Percentiles rank a stretch among this genome's conserved stretches.
Conservation (phyloP, 2,888 invertebrate genomes). For the Gnatocerus cornutus region DNA sequence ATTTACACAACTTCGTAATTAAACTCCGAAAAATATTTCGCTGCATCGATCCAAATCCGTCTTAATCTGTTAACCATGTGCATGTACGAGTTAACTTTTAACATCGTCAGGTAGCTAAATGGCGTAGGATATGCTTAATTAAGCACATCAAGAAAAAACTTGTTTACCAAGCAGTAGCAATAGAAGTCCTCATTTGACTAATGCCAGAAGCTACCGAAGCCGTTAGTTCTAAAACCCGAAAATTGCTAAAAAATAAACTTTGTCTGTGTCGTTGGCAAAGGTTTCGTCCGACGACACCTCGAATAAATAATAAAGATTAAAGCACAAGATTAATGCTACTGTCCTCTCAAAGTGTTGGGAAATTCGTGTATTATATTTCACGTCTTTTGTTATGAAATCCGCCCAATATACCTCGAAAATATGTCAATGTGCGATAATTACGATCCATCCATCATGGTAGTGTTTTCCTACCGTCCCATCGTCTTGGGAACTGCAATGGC, state of each 20-base stretch:
- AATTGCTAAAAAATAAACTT: background rate
- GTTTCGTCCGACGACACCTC: too few relatives aligned
- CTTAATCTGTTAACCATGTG: too few relatives aligned
- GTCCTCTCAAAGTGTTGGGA: too few relatives aligned
- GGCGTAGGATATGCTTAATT: slow-evolving; percentile 28
- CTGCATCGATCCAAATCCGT: too few relatives aligned
- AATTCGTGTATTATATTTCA: too few relatives aligned
- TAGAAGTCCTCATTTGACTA: slow-evolving; percentile 26
- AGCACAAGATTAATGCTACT: too few relatives aligned
- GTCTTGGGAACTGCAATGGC: slow-evolving; percentile 46
- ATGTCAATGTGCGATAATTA: slow-evolving; percentile 58
- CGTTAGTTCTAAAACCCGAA: slow-evolving; percentile 3
- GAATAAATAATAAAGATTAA: background rate
- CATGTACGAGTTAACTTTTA: background rate
- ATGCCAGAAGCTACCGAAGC: slow-evolving; percentile 12
- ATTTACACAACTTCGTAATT: too few relatives aligned
- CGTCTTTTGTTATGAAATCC: too few relatives aligned
- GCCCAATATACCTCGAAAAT: slow-evolving; percentile 53
- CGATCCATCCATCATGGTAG: slow-evolving; percentile 54
- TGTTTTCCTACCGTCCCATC: slow-evolving; percentile 38
- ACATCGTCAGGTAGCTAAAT: slow-evolving; percentile 20
- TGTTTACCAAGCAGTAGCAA: slow-evolving; percentile 18
- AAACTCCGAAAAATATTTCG: too few relatives aligned
- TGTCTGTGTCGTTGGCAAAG: background rate
- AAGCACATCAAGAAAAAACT: slow-evolving; percentile 23